Percentiles rank a stretch among this genome's conserved stretches.
phyloP scores from a whole-genome alignment of 2,113 vertebrate species.

The Vulpes vulpes region DNA sequence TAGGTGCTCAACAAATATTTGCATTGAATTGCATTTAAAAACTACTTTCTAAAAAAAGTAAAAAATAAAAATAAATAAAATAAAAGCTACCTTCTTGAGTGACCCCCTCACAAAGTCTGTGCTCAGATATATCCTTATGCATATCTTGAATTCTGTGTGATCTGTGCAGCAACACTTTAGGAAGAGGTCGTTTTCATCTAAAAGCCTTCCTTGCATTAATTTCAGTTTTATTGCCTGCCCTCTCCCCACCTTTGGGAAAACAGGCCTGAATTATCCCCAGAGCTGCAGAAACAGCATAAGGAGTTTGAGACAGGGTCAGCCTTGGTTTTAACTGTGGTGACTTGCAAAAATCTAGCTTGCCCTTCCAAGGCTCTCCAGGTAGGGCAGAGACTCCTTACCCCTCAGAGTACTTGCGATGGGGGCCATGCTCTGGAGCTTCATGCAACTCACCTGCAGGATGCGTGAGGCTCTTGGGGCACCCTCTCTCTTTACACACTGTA shows the following conservation, averaged over 20 bases:
- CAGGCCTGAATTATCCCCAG: constrained; percentile 70
- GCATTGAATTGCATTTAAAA: constrained; percentile 12
- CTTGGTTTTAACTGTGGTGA: constrained; percentile 68
- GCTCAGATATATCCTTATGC: not conserved
- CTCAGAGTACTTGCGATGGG: rapidly evolving
- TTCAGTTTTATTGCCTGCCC: not conserved
- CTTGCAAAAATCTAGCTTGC: constrained; percentile 71
- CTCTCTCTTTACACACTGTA: not conserved
- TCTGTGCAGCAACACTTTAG: not conserved
- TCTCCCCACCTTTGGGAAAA: constrained; percentile 61
- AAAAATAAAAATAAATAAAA: too few species aligned
- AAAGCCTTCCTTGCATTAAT: not conserved
- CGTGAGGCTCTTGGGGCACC: rapidly evolving
- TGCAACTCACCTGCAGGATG: not conserved
- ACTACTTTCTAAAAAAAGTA: not conserved
- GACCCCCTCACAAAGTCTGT: not conserved
- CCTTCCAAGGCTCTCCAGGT: not conserved
- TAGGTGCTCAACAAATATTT: constrained; percentile 5
- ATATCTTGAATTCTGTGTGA: not conserved
- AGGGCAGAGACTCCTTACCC: not conserved
- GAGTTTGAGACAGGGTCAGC: constrained; percentile 76
- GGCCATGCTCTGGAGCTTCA: not conserved
- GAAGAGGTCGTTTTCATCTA: not conserved
- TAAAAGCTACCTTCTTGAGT: not conserved
- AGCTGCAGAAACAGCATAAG: constrained; percentile 76